phyloP scores from a whole-genome alignment of 2,888 invertebrate genomes.

The Lithophane semibrunnea region DNA sequence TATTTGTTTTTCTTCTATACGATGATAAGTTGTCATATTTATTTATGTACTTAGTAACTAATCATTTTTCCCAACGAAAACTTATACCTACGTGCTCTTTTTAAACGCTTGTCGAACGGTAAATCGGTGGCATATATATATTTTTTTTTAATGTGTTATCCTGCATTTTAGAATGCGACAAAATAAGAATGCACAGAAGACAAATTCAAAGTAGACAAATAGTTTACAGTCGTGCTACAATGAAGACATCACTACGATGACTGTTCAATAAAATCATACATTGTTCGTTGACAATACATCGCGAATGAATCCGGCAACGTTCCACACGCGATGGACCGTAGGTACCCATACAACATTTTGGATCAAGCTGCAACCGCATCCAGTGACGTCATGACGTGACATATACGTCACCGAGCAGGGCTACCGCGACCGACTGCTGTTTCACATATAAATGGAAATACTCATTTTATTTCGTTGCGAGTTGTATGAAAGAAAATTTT shows the following conservation, averaged over 20 bases:
- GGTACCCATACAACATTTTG: conserved; percentile 36
- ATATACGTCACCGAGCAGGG: conserved; percentile 11
- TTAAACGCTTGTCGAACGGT: not conserved
- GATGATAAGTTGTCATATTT: not conserved
- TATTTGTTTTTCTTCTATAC: not conserved
- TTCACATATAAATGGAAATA: conserved; percentile 17
- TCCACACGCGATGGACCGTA: conserved; percentile 20
- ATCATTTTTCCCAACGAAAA: not conserved
- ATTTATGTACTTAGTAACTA: not conserved
- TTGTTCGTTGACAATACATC: conserved; percentile 23
- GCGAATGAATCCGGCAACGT: conserved; percentile 2
- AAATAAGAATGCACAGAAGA: not conserved
- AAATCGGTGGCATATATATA: not conserved
- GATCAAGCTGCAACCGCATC: conserved; percentile 24
- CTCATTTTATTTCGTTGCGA: conserved; percentile 16
- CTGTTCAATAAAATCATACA: conserved; percentile 21
- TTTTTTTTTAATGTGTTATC: not conserved
- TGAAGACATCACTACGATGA: conserved; percentile 1
- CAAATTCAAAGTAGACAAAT: not conserved
- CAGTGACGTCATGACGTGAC: conserved; percentile 25
- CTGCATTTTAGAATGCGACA: not conserved
- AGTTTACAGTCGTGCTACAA: not conserved
- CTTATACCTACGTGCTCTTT: not conserved
- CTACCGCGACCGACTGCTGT: conserved; percentile 6
- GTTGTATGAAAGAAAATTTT: not conserved